Evolutionary conservation across 2,888 invertebrate species (phyloP), one percentile per base, ranked within the genome.

Genomic region (Rhingia rostrata): DNA sequence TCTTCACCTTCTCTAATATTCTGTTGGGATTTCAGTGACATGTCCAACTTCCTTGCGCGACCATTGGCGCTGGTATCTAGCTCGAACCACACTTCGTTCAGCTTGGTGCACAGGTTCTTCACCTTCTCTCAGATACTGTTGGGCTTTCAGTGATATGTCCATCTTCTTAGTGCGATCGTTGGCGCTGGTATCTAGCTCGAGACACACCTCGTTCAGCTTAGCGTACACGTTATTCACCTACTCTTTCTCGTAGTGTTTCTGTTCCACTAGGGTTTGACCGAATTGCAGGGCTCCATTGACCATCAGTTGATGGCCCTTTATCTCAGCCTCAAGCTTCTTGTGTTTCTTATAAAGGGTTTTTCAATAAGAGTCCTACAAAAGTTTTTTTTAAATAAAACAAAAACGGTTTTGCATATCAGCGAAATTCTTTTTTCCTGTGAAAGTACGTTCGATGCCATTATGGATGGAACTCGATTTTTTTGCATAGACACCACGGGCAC

Each of bases 281-380:
- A 94, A 94, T n/a, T 93, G 93, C 60, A 98, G 90, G 3, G 97
- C 95, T 87, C 96, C 95, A 87, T 96, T 95, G 58, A 99, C 96
- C 91, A 96, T 94, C 0, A 96, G 95, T 87, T 95, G 94, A 89
- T 99, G 95, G 0, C 97, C 98, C 37, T 93, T 93, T 81, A 99
- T 95, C 92, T 99, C 99, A 0, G 96, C 95, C 88, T 96, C 95
- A 81, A 99, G 92, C 92, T 99, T 98, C 91, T 95, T 96, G 91
- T 99, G 98, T 90, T 98, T 98, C 92, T 98, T 99, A 90, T 95
- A n/a, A n/a, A n/a, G n/a, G n/a, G n/a, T n/a, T n/a, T n/a, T n/a
- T n/a, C n/a, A n/a, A n/a, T n/a, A n/a, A n/a, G n/a, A n/a, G n/a
- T n/a, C n/a, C n/a, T n/a, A n/a, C n/a, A n/a, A n/a, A n/a, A n/a